Evolutionary conservation across 2,888 invertebrate species (phyloP), one percentile per base, ranked within the genome.

Genomic region (Eupithecia exiguata): DNA sequence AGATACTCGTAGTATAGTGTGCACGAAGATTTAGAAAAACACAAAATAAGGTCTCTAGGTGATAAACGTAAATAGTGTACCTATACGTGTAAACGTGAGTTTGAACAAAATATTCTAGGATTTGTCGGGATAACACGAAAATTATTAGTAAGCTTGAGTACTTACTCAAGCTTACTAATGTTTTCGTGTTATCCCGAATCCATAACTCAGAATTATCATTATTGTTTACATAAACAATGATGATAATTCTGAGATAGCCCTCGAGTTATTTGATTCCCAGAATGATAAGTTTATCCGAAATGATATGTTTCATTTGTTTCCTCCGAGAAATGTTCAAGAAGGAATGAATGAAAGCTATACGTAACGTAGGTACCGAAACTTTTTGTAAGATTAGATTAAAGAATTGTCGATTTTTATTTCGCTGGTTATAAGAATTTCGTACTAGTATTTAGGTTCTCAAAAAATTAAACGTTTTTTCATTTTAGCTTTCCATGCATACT

Each of bases 51-150:
- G 21, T 12, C 6, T 53, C 5, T 53, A 18, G 16, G 10, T 53
- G 53, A 58, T 25, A 58, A 14, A 25, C 4, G 35, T 62, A 49
- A 53, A 72, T 36, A 66, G 61, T 74, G 30, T 30, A 30, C 30
- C 4, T 4, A 30, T 30, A 30, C 30, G 30, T 30, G 30, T 30
- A 30, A 30, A 30, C 30, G 30, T 30, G 69, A 78, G 63, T 65
- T 68, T 53, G 63, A 72, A 70, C 53, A 72, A 74, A 69, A 75
- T 43, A 40, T 78, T 78, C 77, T 70, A 40, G 70, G 70, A 74
- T 67, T 30, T 36, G 71, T 16, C 12, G 21, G 25, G 5, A 58
- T 58, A n/a, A 36, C 67, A 40, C 67, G 53, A 66, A 75, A 30
- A 38, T n/a, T 30, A 61, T 75, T 67, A 10, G 63, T 35, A n/a